Base-by-base conservation (phyloP, 2,888 invertebrate genomes). In the Diabrotica balteata region DNA sequence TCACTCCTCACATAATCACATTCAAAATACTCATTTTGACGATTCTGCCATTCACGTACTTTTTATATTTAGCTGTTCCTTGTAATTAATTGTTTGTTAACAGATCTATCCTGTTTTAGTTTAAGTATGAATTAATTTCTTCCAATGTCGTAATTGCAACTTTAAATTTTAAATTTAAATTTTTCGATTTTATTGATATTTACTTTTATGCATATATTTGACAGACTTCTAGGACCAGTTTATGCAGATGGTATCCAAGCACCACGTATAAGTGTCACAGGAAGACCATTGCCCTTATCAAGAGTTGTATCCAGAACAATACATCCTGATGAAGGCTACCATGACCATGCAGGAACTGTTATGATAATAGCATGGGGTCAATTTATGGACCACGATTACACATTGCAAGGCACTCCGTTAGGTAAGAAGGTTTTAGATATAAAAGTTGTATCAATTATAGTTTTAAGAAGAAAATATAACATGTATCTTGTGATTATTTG, bases 311-410 rank as follows among this genome's bases (percentile, higher is more conserved):
- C 96, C 17, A 89, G 95, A 61, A 94, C 94, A 50, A 93, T 96
- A 90, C 96, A 96, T 84, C 93, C 95, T 49, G 96, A 96, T 79
- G 94, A 95, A 75, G 95, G 95, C 51, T 95, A 90, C 87, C 95
- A 96, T 82, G 96, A 96, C 84, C 95, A 95, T 84, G 95, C 95
- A 44, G 95, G 95, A 61, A 96, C 96, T 45, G 94, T 95, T 77
- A 94, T 96, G 93, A 91, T 96, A 67, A 93, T 94, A 76, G 95
- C 95, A 66, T 96, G 96, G 96, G 96, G 96, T 77, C 96, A 96
- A 85, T 95, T 96, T 85, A 94, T 96, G 90, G 96, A 96, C 85
- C 96, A 96, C 86, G 96, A 96, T 84, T 94, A 93, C 78, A 95
- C 95, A 7, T 88, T 95, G 50, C 95, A 95, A 65, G 95, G 89